These are phyloP conservation scores for Phacellophora camtschatica DNA, from an alignment of 30 jellyfish, hydroid and myxozoan genomes.

Conservation along the genomic window DNA sequence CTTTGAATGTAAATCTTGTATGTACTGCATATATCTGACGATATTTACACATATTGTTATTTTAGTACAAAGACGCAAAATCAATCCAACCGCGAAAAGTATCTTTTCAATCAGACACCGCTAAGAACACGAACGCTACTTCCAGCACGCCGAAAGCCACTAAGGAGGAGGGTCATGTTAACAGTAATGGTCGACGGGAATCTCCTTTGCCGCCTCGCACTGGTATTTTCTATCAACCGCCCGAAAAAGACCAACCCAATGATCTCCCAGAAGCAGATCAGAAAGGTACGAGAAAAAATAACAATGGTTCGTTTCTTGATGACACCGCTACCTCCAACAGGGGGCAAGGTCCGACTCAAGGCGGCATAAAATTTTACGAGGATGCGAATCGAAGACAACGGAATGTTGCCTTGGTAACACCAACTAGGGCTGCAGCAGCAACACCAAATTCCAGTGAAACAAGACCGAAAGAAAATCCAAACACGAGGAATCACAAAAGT, in stretches of 20 bases:
- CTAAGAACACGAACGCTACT: neutral
- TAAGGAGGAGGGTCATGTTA: neutral
- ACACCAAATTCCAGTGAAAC: no score
- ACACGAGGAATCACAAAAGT: conserved; percentile 2
- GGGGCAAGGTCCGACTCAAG: neutral
- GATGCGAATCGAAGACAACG: conserved; percentile 13
- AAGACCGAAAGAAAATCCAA: neutral
- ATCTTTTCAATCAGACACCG: conserved; percentile 11
- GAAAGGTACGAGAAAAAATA: conserved; percentile 13
- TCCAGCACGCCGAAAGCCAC: conserved; percentile 47
- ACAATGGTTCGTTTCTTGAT: neutral
- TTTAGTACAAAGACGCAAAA: conserved; percentile 57
- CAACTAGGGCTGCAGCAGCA: neutral
- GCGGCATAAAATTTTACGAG: neutral
- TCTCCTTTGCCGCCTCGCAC: conserved; percentile 33
- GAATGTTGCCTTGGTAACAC: conserved; percentile 3
- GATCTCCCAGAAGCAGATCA: conserved; percentile 73
- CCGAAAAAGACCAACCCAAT: neutral
- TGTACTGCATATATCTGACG: no score
- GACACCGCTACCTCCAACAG: neutral
- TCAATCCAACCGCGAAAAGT: conserved; percentile 23
- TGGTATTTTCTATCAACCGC: conserved; percentile 48
- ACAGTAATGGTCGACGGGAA: neutral
- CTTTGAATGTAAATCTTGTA: no score
- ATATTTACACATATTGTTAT: no score